Evolutionary conservation across 2,888 invertebrate species (phyloP).

Genomic region (Toxonevra muliebris): DNA sequence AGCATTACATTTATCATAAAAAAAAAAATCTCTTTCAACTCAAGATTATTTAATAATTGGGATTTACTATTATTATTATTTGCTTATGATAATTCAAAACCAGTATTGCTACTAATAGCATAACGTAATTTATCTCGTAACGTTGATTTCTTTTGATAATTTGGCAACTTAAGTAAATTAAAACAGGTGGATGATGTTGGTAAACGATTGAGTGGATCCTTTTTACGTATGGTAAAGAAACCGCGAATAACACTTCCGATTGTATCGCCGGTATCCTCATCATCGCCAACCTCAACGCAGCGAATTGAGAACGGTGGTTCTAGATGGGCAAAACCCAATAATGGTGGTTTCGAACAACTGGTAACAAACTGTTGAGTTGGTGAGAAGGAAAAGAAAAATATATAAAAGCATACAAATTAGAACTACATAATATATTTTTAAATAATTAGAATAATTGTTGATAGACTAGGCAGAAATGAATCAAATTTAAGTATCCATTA

Average conservation of each 20-base stretch:
- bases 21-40: too few species aligned
- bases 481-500: too few species aligned
- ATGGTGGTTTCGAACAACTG: slow-evolving; percentile 96
- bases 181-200: slow-evolving; percentile 99
- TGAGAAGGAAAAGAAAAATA: background rate
- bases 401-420: background rate
- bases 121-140: slow-evolving; percentile 95
- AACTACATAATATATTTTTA: background rate
- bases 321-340: slow-evolving; percentile 94
- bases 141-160: slow-evolving; percentile 96
- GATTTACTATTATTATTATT: background rate
- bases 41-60: too few species aligned
- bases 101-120: slow-evolving; percentile 97
- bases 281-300: slow-evolving; percentile 99
- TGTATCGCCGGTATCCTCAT: slow-evolving; percentile 84
- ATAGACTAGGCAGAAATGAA: too few species aligned
- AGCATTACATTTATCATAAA: too few species aligned
- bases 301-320: slow-evolving; percentile 98
- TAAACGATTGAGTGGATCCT: slow-evolving; percentile 90
- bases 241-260: slow-evolving; percentile 95
- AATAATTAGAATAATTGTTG: too few species aligned
- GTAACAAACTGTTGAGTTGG: slow-evolving; percentile 77
- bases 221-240: slow-evolving; percentile 96
- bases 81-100: slow-evolving; percentile 96
- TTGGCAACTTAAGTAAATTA: slow-evolving; percentile 96